phyloP scores from a whole-genome alignment of 2,113 vertebrate species.

The Tamias sibiricus region DNA sequence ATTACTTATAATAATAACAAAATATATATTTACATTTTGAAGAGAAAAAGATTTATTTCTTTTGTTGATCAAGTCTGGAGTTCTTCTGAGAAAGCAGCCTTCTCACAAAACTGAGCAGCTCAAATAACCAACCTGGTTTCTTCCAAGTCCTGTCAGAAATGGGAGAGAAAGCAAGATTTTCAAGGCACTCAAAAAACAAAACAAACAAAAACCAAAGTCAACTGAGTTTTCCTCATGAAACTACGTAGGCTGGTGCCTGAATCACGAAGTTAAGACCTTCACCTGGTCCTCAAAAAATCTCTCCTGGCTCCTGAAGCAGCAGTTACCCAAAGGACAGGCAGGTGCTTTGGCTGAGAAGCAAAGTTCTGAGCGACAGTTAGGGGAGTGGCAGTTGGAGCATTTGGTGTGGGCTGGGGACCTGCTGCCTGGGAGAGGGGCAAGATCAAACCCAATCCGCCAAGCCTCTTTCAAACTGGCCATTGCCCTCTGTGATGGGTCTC shows the following conservation, averaged over 20 bases:
- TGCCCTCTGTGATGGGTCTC: not conserved
- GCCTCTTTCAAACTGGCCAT: too few species aligned
- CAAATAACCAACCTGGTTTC: not conserved
- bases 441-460: not conserved
- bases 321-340: not conserved
- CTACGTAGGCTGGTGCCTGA: not conserved
- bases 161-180: not conserved
- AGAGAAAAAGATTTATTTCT: not conserved
- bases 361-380: slow-evolving; percentile 70
- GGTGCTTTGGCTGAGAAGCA: not conserved
- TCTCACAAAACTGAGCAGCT: not conserved
- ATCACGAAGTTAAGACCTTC: not conserved
- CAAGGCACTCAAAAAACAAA: not conserved
- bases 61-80: not conserved
- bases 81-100: not conserved
- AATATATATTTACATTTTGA: slow-evolving; percentile 67
- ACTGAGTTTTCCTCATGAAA: not conserved
- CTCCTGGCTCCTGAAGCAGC: not conserved
- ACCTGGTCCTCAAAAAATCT: not conserved
- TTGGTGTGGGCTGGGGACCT: not conserved
- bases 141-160: not conserved
- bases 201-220: not conserved
- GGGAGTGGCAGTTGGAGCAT: slow-evolving; percentile 63
- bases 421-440: not conserved
- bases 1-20: slow-evolving; percentile 14